Conservation (phyloP, 1,140 invertebrate genomes). For the Drosophila sechellia region DNA sequence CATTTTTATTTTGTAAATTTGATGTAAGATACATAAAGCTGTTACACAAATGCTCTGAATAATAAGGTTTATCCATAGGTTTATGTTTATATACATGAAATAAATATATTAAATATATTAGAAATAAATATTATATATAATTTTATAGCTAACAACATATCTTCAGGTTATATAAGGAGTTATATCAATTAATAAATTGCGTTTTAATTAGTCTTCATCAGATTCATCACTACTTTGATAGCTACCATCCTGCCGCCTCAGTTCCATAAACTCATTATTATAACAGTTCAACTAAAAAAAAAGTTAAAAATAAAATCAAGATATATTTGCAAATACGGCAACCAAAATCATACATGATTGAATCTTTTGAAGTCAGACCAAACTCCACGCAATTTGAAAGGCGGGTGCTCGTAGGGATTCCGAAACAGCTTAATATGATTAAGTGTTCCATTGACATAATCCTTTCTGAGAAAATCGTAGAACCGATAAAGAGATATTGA, state of each 20-base stretch:
- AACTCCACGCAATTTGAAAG: not conserved
- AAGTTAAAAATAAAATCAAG: not conserved
- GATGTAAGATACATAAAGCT: no score
- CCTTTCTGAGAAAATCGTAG: not conserved
- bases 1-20: no score
- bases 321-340: not conserved
- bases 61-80: no score
- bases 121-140: no score
- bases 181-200: no score
- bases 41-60: no score
- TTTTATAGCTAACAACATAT: no score
- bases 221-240: not conserved
- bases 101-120: no score
- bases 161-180: no score
- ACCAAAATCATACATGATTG: not conserved
- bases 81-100: no score
- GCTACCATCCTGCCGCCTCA: not conserved
- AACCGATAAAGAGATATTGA: slow-evolving; percentile 3
- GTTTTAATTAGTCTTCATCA: not conserved
- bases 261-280: not conserved
- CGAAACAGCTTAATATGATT: not conserved
- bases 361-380: not conserved
- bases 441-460: not conserved
- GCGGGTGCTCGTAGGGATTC: not conserved
- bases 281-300: not conserved